Evolutionary conservation across 2,113 vertebrate genomes (phyloP), one percentile per base, ranked within the genome.

Genomic region (Cygnus buccinator): DNA sequence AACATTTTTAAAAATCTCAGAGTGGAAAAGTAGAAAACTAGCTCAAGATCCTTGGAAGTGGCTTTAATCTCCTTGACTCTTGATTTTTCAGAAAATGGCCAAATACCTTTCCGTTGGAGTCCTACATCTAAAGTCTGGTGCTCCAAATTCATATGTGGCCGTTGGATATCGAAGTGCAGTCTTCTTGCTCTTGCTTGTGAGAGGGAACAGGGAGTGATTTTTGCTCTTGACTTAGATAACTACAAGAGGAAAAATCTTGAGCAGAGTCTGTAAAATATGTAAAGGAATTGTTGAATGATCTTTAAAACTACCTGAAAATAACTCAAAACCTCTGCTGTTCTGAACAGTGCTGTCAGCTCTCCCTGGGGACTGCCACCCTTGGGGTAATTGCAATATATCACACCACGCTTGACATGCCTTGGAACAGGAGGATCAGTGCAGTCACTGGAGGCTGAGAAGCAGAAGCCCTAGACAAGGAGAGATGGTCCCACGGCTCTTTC

Each of bases 281-380:
- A 74, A 76, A 28, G 31, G 44, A 94, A 65, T 82, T 89, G 59
- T 39, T 50, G 48, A 41, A 54, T 41, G 10, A 91, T 96, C 59
- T 88, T 94, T 85, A 62, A 80, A 87, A 79, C 35, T n/a, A 62
- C 37, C 66, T 94, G 95, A 96, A 94, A 89, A 90, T 84, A 95
- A 52, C 89, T 97, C 61, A 14, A 44, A 91, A 54, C 48, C 84
- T 91, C 48, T 95, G 50, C 54, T 87, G 77, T 72, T 89, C 58
- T 76, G 87, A 94, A 41, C 50, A 58, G 65, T 52, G 77, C 84
- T 94, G 80, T 84, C 95, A 95, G 41, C n/a, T 76, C 54, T 94
- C 93, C 75, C 81, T 61, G 44, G 89, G 33, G 92, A 62, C 75
- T 80, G 78, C 81, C 74, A 87, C 78, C 87, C 71, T 39, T 91